phyloP scores from a whole-genome alignment of 2,797 vertebrate species.

The Holocentrus rufus region DNA sequence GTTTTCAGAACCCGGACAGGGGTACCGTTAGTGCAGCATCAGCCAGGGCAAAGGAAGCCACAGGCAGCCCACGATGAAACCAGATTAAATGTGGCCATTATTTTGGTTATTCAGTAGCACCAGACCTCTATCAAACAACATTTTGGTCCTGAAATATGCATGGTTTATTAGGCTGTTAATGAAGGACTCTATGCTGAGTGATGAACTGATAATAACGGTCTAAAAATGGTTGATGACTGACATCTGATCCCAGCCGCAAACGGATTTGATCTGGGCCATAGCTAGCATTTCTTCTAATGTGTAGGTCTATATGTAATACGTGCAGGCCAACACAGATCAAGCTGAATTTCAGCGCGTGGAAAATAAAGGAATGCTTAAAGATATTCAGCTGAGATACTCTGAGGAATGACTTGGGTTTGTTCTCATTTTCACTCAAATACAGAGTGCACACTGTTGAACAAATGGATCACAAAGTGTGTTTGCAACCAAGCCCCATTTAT shows the following conservation, averaged over 20 bases:
- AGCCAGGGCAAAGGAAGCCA: constrained; percentile 9
- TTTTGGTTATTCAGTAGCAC: constrained; percentile 24
- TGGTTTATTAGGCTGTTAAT: constrained; percentile 34
- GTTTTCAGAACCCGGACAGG: constrained; percentile 46
- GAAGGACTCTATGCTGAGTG: constrained; percentile 13
- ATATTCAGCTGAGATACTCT: background rate
- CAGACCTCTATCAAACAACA: constrained; percentile 19
- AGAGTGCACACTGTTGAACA: too few relatives aligned
- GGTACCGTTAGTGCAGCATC: constrained; percentile 32
- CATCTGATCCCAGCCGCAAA: background rate
- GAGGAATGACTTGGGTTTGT: background rate
- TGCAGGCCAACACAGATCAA: background rate
- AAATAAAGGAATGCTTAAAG: background rate
- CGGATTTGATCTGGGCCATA: background rate
- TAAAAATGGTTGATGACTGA: background rate
- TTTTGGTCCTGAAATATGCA: constrained; percentile 19
- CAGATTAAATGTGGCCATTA: constrained; percentile 20
- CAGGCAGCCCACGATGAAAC: constrained; percentile 9
- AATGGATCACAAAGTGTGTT: too few relatives aligned
- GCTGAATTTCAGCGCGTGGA: background rate
- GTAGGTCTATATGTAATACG: background rate
- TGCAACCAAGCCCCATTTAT: too few relatives aligned
- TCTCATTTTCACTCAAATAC: too few relatives aligned
- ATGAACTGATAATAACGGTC: constrained; percentile 5
- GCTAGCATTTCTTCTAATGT: background rate